phyloP scores from a whole-genome alignment of 2,888 invertebrate genomes.

The Phymatocera aterrima region DNA sequence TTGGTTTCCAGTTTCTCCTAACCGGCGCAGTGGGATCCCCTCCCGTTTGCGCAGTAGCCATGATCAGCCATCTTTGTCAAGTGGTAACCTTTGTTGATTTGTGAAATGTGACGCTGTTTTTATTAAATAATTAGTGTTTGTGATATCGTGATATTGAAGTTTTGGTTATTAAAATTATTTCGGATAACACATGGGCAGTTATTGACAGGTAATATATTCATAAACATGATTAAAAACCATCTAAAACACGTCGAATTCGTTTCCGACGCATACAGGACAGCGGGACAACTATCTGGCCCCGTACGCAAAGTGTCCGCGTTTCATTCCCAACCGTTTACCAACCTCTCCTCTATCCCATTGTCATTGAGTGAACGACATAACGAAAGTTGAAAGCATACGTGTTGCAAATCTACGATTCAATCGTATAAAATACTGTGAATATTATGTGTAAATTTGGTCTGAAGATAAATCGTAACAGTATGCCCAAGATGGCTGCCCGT shows the following conservation, averaged over 20 bases:
- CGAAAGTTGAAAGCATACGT: background rate
- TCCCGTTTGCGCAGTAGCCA: slow-evolving; percentile 61
- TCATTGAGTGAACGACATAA: background rate
- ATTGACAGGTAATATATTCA: slow-evolving; percentile 52
- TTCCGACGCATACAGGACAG: slow-evolving; percentile 55
- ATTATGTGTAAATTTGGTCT: slow-evolving; percentile 36
- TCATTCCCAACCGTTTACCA: slow-evolving; percentile 14
- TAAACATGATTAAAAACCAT: background rate
- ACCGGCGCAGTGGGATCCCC: slow-evolving; percentile 65
- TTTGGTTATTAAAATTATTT: slow-evolving; percentile 22
- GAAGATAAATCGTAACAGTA: slow-evolving; percentile 49
- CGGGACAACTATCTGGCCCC: slow-evolving; percentile 41
- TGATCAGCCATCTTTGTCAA: slow-evolving; percentile 73
- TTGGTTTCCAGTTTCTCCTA: slow-evolving; percentile 50
- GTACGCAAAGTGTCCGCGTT: slow-evolving; percentile 47
- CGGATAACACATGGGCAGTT: slow-evolving; percentile 49
- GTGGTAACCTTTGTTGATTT: slow-evolving; percentile 75
- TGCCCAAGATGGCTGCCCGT: slow-evolving; percentile 71
- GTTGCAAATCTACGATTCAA: background rate
- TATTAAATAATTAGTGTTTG: slow-evolving; percentile 65
- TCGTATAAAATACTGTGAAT: background rate
- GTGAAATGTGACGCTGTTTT: slow-evolving; percentile 73
- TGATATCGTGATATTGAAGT: slow-evolving; percentile 60
- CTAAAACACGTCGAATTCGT: slow-evolving; percentile 25
- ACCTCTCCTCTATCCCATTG: background rate